Evolutionary conservation across 2,113 vertebrate genomes (phyloP), one percentile per base, ranked within the genome.

Genomic region (Pitta sordida): DNA sequence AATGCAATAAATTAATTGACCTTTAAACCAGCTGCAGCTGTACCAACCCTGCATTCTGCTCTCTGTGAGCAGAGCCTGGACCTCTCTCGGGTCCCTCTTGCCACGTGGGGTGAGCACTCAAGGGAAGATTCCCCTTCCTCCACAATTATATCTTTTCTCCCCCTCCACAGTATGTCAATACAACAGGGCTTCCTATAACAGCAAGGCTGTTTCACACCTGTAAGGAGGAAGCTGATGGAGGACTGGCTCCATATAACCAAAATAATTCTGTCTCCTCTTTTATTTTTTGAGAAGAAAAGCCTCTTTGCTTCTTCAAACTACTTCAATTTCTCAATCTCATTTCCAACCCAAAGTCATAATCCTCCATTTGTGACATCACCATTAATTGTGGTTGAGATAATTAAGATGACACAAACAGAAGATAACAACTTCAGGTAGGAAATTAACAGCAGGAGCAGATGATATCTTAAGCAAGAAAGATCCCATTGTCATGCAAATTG

Each of bases 401-500:
- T 93, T 93, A 87, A 90, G 89, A 75, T 88, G 79, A 89, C 90
- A 94, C 79, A 95, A 96, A 95, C 55, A 84, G 86, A 95, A 96
- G 84, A 90, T 91, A 95, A 88, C 63, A 88, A 85, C 36, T 90
- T 94, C 95, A 95, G 92, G 94, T 96, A 91, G 89, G 83, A 94
- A 96, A 96, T 96, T 92, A 95, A 59, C 88, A 90, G 75, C 65
- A 88, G 73, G 22, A 95, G n/a, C 78, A 96, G 91, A 96, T 63
- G 60, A 97, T 91, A 78, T 91, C 67, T 91, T 91, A 78, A 92
- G 46, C 62, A 95, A 95, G 78, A 95, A 94, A 95, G 80, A 95
- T 93, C 52, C 91, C 30, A 95, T 95, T 97, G 85, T 93, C 93
- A 94, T 96, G 93, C 88, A 97, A 96, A 97, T 96, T 63, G 67